Evolutionary conservation across 1,140 invertebrate species (phyloP), one percentile per base, ranked within the genome.

Genomic region (Homalodisca vitripennis): DNA sequence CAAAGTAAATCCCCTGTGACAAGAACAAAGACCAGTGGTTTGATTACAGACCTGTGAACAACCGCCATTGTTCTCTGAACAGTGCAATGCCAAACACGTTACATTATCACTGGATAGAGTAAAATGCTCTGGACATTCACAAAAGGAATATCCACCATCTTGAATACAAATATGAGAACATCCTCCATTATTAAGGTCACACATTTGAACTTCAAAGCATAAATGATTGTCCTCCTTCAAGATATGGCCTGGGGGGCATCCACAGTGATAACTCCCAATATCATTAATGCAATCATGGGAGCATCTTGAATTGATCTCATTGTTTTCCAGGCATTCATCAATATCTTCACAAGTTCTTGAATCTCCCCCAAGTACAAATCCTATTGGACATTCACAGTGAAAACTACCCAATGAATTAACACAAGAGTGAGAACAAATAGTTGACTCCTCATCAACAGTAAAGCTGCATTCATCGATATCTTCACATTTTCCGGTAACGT

Each of bases 331-430:
- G 74, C 81, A 88, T 75, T 84, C 86, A 65, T 84, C 80, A 17
- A 83, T 76, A 77, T 87, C 88, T 53, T 81, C 76, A 70, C 86
- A 88, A 31, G 71, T 78, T 55, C 74, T 77, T 41, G 73, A 73
- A 31, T 78, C 77, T 0, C 71, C 31, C 22, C 74, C 69, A 6
- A 79, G 72, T 13, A 68, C 29, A 24, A 77, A 79, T 22, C 82
- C 82, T 86, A 88, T 17, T 80, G 87, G 87, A 76, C 92, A 93
- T 70, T 81, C 77, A 78, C 92, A 93, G 72, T 86, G 80, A 75
- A 86, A 90, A 22, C 84, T 82, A 51, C 92, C 92, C 13, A 88
- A 84, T 34, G 86, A 80, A 78, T 94, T 95, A 17, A 86, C 79
- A 81, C 88, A 86, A 75, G 85, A 85, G 70, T 85, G 83, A 20